phyloP scores from a whole-genome alignment of 2,888 invertebrate genomes.

The Andrena bucephala region DNA sequence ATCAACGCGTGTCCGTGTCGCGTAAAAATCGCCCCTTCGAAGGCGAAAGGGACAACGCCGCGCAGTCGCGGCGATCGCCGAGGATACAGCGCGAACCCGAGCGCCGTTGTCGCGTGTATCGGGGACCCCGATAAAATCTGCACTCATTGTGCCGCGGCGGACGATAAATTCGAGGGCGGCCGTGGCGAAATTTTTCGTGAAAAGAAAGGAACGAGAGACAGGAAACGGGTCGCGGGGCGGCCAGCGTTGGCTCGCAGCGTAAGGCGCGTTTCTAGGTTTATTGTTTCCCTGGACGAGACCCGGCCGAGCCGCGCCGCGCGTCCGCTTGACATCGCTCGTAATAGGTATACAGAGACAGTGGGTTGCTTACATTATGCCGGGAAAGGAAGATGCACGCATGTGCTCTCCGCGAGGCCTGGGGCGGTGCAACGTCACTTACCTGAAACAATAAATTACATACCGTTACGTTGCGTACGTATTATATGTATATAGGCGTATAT shows the following conservation, averaged over 20 bases:
- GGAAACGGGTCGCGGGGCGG: conserved; percentile 21
- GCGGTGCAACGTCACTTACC: conserved; percentile 84
- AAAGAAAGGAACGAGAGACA: conserved; percentile 24
- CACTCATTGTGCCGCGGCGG: conserved; percentile 35
- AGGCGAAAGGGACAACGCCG: conserved; percentile 3
- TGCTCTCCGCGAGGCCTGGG: conserved; percentile 79
- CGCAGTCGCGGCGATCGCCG: neutral
- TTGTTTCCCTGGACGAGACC: conserved; percentile 58
- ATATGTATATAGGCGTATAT: conserved; percentile 72
- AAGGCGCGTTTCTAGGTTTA: conserved; percentile 36
- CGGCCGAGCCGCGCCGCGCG: neutral
- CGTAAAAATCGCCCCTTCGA: conserved; percentile 8
- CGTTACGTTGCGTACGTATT: conserved; percentile 82
- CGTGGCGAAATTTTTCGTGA: conserved; percentile 51
- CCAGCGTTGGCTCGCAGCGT: neutral
- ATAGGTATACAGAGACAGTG: conserved; percentile 68
- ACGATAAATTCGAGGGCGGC: conserved; percentile 39
- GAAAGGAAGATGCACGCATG: conserved; percentile 80
- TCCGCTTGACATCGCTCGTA: conserved; percentile 69
- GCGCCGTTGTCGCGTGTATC: conserved; percentile 47
- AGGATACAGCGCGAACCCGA: conserved; percentile 12
- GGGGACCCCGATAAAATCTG: conserved; percentile 50
- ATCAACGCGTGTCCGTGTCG: conserved; percentile 21
- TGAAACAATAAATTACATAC: conserved; percentile 85
- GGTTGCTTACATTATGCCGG: conserved; percentile 82